Base-by-base conservation (phyloP, 2,888 invertebrate genomes). In the Standfussiana lucernea region DNA sequence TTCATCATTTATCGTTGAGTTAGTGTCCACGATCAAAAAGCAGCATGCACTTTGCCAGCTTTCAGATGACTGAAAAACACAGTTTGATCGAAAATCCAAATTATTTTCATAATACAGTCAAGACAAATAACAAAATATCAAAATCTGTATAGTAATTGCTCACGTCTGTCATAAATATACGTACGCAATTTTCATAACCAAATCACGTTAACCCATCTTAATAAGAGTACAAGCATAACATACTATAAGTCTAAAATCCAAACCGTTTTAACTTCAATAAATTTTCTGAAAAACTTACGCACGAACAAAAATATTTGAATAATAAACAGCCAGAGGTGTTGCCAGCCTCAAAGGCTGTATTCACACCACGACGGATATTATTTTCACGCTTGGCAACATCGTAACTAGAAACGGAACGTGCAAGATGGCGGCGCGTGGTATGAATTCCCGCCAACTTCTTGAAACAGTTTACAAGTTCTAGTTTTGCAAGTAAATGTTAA, bases 381-480 rank as follows among this genome's bases (percentile, higher is more conserved):
- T 95, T 95, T 95, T 95, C 93, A 95, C 94, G 95, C 91, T 91
- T 94, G 95, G 94, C 93, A 93, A 92, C 95, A 93, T 92, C 85
- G 85, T 95, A 95, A 95, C 93, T 92, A 94, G 94, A 93, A 93
- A 92, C 93, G 93, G 89, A 89, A 92, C 92, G 92, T 90, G 91
- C 84, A 88, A 89, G 88, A 90, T 91, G 89, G 86, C 88, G 80
- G 77, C 61, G 79, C 79, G 86, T 82, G 81, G 76, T 76, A 45
- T 80, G 89, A 86, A 86, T 85, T 84, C 86, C 75, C 89, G 86
- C 87, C 81, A 90, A 90, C 86, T 89, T 83, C 56, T 73, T 28
- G 45, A 73, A 83, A 82, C 83, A 81, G 76, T 84, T 89, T 89
- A 81, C 77, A 86, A 88, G 82, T 87, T 86, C 76, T 87, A 88